Evolutionary conservation across 2,888 invertebrate genomes (phyloP).

Genomic region (Phragmatobia fuliginosa): DNA sequence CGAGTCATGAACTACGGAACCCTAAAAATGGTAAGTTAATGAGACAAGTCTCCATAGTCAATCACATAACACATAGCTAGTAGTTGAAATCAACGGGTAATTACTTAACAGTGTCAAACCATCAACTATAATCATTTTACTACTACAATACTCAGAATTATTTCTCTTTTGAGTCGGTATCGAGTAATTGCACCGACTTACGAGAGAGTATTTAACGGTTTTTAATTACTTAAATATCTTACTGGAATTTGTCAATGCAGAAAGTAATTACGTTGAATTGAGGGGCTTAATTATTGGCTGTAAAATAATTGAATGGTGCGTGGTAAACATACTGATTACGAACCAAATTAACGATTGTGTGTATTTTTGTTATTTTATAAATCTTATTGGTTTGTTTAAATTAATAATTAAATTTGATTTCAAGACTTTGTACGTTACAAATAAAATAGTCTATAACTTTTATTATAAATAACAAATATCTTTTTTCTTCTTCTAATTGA

Average conservation of each 20-base stretch:
- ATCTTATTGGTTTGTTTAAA: not conserved
- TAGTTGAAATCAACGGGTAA: constrained; percentile 40
- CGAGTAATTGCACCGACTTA: constrained; percentile 47
- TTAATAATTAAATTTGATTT: too few species aligned
- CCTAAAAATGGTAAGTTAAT: constrained; percentile 13
- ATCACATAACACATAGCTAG: constrained; percentile 32
- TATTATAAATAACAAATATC: too few species aligned
- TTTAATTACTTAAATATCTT: constrained; percentile 26
- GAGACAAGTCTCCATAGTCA: constrained; percentile 34
- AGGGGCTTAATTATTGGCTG: not conserved
- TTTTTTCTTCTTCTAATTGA: too few species aligned
- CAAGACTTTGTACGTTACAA: too few species aligned
- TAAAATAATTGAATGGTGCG: constrained; percentile 5
- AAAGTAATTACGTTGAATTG: not conserved
- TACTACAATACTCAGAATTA: constrained; percentile 39
- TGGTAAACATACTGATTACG: not conserved
- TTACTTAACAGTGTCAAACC: constrained; percentile 47
- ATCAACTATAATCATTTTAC: constrained; percentile 52
- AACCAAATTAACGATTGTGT: not conserved
- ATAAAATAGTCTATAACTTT: too few species aligned
- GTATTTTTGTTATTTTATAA: not conserved
- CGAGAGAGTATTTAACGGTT: constrained; percentile 36
- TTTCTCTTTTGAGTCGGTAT: constrained; percentile 35
- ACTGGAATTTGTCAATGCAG: constrained; percentile 13
- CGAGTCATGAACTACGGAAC: too few species aligned